Base-by-base conservation (phyloP, 2,797 vertebrate species). In the Cirrhinus mrigala region DNA sequence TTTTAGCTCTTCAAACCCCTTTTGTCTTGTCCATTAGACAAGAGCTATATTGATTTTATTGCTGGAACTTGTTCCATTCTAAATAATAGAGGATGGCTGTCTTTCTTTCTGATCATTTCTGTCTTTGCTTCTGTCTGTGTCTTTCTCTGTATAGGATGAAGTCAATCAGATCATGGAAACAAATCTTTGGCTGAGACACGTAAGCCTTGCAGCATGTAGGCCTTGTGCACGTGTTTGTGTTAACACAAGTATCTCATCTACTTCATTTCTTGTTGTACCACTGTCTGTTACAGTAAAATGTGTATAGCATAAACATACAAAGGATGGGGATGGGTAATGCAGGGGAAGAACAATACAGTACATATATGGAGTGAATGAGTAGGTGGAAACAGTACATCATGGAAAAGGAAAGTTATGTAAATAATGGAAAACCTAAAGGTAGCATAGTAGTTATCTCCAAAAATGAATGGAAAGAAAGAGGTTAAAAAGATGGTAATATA, bases 111-210 rank as follows among this genome's bases (percentile, higher is more conserved):
- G 44, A 48, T 66, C 14, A n/a, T 76, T 18, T 71, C 27, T 52
- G 27, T 50, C 50, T 78, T 81, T 81, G 2, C 52, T 29, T 37
- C 18, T 64, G 12, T 3, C 7, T 33, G 1, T 70, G 48, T 71
- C 20, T 62, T 73, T 4, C 22, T 66, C 68, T 79, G 58, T 73
- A 22, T 86, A 99, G 98, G 98, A 99, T 94, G 98, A 99, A 94
- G 98, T 99, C 71, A 99, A 99, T 92, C 98, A 99, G 91, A 99
- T 99, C 83, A 97, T 99, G 98, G 98, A 99, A 94, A 99, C 98
- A 60, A 99, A 99, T 91, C 85, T 99, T 83, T 99, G 98, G 98
- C 92, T 99, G 86, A 96, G 97, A 94, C 98, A 99, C 0, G 97
- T 99, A 93, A 94, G 98, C 96, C 20, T 14, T 8, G 22, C 69